Conservation (phyloP, 2,888 invertebrate genomes). For the Calameuta filiformis region DNA sequence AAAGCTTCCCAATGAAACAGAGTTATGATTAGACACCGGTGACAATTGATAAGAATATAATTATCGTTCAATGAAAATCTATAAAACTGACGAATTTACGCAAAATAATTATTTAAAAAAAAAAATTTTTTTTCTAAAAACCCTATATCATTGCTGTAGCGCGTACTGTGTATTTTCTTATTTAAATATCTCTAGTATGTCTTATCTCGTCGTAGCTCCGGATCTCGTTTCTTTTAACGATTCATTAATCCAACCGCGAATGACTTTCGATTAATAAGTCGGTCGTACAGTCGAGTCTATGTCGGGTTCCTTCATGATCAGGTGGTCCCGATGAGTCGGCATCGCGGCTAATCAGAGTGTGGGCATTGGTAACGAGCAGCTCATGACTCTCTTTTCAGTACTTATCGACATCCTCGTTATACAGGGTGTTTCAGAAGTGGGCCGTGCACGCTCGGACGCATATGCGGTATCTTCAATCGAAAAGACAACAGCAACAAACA, state of each 20-base stretch:
- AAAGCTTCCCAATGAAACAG: background rate
- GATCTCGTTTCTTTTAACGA: constrained; percentile 32
- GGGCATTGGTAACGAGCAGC: constrained; percentile 28
- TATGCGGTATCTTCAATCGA: background rate
- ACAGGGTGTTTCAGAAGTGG: background rate
- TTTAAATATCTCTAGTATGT: background rate
- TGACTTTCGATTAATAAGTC: constrained; percentile 47
- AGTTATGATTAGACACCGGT: background rate
- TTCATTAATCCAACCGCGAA: constrained; percentile 43
- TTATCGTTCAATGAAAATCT: background rate
- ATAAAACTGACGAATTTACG: background rate
- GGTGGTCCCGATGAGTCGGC: constrained; percentile 45
- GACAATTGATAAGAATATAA: background rate
- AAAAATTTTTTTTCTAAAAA: background rate
- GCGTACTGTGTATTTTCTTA: background rate
- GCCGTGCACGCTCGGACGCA: background rate
- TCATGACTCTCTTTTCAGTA: constrained; percentile 25
- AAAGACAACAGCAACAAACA: constrained; percentile 27
- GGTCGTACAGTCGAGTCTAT: constrained; percentile 29
- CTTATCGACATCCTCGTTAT: background rate
- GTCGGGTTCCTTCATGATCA: constrained; percentile 31
- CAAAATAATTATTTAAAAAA: too few relatives aligned
- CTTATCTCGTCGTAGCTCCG: background rate
- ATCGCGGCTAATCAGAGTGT: constrained; percentile 36
- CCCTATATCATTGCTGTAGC: background rate